phyloP scores from a whole-genome alignment of 2,797 vertebrate genomes.

The Setipinna tenuifilis region DNA sequence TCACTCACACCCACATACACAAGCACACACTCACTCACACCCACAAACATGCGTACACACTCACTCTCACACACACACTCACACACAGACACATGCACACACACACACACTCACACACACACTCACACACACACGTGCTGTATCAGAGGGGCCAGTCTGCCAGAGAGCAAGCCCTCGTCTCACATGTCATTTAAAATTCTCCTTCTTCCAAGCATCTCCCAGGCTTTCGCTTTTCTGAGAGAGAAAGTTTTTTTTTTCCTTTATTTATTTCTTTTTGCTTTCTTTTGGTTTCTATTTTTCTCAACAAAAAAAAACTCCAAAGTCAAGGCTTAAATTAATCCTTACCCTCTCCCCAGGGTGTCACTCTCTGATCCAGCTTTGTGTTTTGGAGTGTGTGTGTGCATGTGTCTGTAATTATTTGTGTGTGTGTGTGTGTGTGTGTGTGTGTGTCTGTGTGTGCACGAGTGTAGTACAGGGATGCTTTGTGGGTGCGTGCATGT shows the following conservation, averaged over 20 bases:
- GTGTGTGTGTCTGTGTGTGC: slow-evolving; percentile 3
- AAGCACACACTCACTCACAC: neutral
- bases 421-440: slow-evolving; percentile 24
- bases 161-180: neutral
- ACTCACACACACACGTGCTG: neutral
- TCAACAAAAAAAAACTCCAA: slow-evolving; percentile 33
- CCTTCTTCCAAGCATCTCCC: slow-evolving; percentile 50
- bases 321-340: slow-evolving; percentile 49
- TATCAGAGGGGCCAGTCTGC: neutral
- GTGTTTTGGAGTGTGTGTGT: neutral
- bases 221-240: slow-evolving; percentile 49
- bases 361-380: slow-evolving; percentile 26
- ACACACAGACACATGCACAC: neutral
- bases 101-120: neutral
- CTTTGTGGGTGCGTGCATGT: neutral
- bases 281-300: slow-evolving; percentile 11
- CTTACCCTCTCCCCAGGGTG: slow-evolving; percentile 44
- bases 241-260: slow-evolving; percentile 24
- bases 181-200: slow-evolving; percentile 54
- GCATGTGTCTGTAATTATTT: neutral
- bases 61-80: neutral
- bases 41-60: neutral
- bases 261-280: neutral
- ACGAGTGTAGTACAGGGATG: no score
- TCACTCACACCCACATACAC: neutral